Evolutionary conservation across 2,888 invertebrate species (phyloP), one percentile per base, ranked within the genome.

Genomic region (Chirona hameri): DNA sequence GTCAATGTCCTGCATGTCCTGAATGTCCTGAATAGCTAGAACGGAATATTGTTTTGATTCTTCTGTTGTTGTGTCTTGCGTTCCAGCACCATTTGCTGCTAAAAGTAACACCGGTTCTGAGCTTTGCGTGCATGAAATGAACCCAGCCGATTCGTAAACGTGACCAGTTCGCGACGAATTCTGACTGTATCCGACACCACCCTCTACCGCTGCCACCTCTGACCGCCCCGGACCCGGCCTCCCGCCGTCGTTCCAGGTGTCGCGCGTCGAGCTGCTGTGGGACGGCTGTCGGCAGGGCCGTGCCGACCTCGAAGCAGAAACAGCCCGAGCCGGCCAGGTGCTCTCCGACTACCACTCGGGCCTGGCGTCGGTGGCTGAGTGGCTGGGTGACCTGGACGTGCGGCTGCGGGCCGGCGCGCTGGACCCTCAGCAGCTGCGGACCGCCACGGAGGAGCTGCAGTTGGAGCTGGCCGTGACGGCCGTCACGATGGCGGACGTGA

Each of bases 351-450:
- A 95, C 88, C 89, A 92, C 81, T 89, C 90, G 48, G 95, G 94
- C 86, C 93, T 94, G 48, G 95, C 95, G 85, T 92, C 92, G 85
- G 92, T 96, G 46, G 94, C 94, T 87, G 90, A 91, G 83, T 97
- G 97, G 96, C 90, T 96, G 84, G 92, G 93, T 85, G 92, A 93
- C 82, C 94, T 95, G 15, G 96, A 96, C 88, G 90, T 94, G 65
- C 93, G 93, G 86, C 92, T 95, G 57, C 93, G 94, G 87, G 95
- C 96, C 87, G 92, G 93, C 0, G 89, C 92, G 82, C 52, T 52
- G 52, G 93, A 95, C 86, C 96, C 96, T 0, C 91, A 92, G 85
- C 90, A 91, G 81, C 91, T 95, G 87, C 93, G 93, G 87, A 94
- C 96, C 88, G 90, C 92, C 83, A 89, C 96, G 84, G 93, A 93